phyloP scores from a whole-genome alignment of 1,140 invertebrate genomes.

The Zaprionus tsacasi region DNA sequence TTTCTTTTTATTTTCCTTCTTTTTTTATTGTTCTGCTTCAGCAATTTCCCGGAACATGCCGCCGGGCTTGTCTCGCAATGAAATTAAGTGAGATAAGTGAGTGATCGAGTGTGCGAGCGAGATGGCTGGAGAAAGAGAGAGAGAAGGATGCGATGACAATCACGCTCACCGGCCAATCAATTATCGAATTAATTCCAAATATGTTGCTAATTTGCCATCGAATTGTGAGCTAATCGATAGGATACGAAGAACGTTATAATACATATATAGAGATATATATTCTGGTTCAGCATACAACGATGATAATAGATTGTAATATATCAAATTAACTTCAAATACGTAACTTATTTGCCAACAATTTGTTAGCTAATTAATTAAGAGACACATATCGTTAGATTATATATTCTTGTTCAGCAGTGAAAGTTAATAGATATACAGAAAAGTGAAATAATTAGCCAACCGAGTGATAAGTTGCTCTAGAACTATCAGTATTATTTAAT shows the following conservation, averaged over 20 bases:
- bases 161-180: slow-evolving; percentile 53
- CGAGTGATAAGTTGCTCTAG: background rate
- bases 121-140: background rate
- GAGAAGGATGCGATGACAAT: slow-evolving; percentile 12
- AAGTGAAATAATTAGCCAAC: background rate
- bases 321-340: too few species aligned
- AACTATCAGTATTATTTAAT: background rate
- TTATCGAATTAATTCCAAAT: slow-evolving; percentile 35
- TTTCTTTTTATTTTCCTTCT: slow-evolving; percentile 54
- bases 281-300: background rate
- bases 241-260: background rate
- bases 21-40: slow-evolving; percentile 68
- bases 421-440: background rate
- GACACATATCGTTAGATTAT: background rate
- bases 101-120: background rate
- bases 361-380: background rate
- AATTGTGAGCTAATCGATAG: background rate
- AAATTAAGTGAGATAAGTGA: slow-evolving; percentile 27
- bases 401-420: background rate
- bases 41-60: slow-evolving; percentile 53
- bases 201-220: slow-evolving; percentile 11
- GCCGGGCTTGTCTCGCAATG: slow-evolving; percentile 21
- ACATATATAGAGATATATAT: background rate
- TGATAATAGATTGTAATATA: too few species aligned
- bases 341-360: too few species aligned